Percentiles rank a stretch among this genome's conserved stretches.
Evolutionary conservation across 2,113 vertebrate genomes (phyloP).

Genomic region (Sardina pilchardus): DNA sequence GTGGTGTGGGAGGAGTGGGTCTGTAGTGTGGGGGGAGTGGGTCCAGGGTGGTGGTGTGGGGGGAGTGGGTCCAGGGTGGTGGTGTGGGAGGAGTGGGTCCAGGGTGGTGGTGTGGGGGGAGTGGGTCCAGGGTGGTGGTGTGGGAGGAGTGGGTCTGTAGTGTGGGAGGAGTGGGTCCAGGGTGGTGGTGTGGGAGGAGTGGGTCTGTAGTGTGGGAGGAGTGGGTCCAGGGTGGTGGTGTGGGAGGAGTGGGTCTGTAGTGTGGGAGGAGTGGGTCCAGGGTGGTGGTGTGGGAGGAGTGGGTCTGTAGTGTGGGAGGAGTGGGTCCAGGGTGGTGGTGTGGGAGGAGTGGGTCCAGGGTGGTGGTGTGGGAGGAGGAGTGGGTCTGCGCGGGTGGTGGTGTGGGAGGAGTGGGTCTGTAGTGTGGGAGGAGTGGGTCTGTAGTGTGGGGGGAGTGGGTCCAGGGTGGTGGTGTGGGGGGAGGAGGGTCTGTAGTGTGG

Average conservation of each 20-base stretch:
- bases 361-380: too few relatives aligned
- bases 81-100: constrained; percentile 22
- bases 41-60: constrained; percentile 25
- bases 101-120: constrained; percentile 11
- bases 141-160: constrained; percentile 21
- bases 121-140: constrained; percentile 29
- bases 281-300: constrained; percentile 19
- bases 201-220: constrained; percentile 18
- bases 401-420: constrained; percentile 21
- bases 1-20: constrained; percentile 21
- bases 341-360: constrained; percentile 22
- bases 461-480: constrained; percentile 12
- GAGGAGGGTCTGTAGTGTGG: constrained; percentile 21
- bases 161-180: constrained; percentile 22
- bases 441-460: constrained; percentile 19
- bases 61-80: constrained; percentile 26
- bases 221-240: constrained; percentile 29
- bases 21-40: constrained; percentile 17
- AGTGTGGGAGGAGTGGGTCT: constrained; percentile 20
- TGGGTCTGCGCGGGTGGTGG: constrained; percentile 22
- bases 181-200: constrained; percentile 19
- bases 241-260: constrained; percentile 21
- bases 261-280: constrained; percentile 22
- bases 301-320: constrained; percentile 18
- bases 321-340: constrained; percentile 29